Evolutionary conservation across 2,888 invertebrate species (phyloP).

Genomic region (Malacosoma neustria): DNA sequence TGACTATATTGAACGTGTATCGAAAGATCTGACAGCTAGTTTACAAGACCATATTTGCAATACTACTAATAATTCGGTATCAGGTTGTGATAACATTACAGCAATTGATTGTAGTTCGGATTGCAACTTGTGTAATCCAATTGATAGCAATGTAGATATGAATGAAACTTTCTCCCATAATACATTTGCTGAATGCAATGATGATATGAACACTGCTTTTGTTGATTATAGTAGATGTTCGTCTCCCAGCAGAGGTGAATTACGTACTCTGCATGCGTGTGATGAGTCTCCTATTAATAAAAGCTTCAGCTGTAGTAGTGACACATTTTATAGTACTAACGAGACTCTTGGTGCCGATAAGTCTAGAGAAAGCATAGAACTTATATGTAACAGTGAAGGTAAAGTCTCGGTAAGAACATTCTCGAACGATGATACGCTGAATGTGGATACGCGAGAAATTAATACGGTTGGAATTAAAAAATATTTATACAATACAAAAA

Average conservation of each 20-base stretch:
- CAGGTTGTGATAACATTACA: neutral
- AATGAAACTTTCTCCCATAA: neutral
- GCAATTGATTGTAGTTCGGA: neutral
- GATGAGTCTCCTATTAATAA: slow-evolving; percentile 40
- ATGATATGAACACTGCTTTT: slow-evolving; percentile 51
- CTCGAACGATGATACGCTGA: no score
- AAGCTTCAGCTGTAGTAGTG: neutral
- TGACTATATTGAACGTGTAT: no score
- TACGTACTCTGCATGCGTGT: slow-evolving; percentile 32
- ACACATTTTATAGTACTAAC: neutral
- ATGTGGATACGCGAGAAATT: no score
- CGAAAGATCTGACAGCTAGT: no score
- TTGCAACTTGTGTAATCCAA: neutral
- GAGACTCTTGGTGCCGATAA: neutral
- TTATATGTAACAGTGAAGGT: no score
- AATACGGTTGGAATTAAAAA: no score
- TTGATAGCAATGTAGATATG: neutral
- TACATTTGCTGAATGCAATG: slow-evolving; percentile 17
- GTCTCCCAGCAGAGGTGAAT: slow-evolving; percentile 26
- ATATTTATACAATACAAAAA: no score
- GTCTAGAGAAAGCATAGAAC: neutral
- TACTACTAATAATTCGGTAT: no score
- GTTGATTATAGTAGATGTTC: slow-evolving; percentile 36
- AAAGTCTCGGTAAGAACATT: no score
- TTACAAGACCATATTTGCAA: no score